phyloP scores from a whole-genome alignment of 2,888 invertebrate genomes.

The Leptinotarsa peninsularis region DNA sequence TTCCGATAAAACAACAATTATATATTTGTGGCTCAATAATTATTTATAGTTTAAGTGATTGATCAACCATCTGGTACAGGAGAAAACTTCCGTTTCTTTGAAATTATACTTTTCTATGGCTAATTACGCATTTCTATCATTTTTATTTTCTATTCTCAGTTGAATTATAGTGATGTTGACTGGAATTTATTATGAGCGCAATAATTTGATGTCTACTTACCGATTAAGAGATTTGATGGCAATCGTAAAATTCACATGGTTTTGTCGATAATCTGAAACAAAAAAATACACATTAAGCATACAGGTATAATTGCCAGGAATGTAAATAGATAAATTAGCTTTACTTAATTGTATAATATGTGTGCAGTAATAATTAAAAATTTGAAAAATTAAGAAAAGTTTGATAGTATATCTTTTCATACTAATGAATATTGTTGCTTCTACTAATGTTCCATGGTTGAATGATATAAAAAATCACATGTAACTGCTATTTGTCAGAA shows the following conservation, averaged over 20 bases:
- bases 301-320: too few species aligned
- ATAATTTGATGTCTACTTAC: conserved; percentile 28
- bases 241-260: conserved; percentile 39
- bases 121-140: conserved; percentile 4
- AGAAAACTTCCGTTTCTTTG: conserved; percentile 30
- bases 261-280: conserved; percentile 36
- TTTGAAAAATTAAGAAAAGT: too few species aligned
- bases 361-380: too few species aligned
- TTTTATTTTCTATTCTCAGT: neutral
- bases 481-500: too few species aligned
- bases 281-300: conserved; percentile 18
- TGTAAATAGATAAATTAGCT: too few species aligned
- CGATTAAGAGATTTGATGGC: conserved; percentile 33
- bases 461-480: too few species aligned
- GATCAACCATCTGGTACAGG: neutral
- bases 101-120: conserved; percentile 19
- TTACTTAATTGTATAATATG: too few species aligned
- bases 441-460: too few species aligned
- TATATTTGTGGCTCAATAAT: neutral
- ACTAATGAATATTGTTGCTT: too few species aligned
- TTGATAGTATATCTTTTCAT: too few species aligned
- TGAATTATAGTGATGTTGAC: neutral
- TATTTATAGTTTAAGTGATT: neutral
- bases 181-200: neutral
- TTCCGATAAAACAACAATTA: neutral